Conservation (phyloP, 2,797 vertebrate genomes). For the Gila robusta region DNA sequence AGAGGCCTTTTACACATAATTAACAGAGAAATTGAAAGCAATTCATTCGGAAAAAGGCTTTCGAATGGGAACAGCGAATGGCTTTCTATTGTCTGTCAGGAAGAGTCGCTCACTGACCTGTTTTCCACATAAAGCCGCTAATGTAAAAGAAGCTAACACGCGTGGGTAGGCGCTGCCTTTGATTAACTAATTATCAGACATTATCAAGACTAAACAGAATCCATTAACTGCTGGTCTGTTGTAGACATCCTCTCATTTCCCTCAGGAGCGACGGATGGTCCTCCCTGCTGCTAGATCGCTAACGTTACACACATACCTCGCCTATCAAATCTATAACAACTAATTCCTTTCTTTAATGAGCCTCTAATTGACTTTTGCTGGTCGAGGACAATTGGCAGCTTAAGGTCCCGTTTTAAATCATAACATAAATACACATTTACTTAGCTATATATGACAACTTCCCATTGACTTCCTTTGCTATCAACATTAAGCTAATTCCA, state of each 20-base stretch:
- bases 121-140: slow-evolving; percentile 65
- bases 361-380: slow-evolving; percentile 78
- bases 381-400: slow-evolving; percentile 53
- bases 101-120: slow-evolving; percentile 59
- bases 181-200: slow-evolving; percentile 85
- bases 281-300: slow-evolving; percentile 57
- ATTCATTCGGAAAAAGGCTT: slow-evolving; percentile 19
- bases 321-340: slow-evolving; percentile 79
- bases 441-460: background rate
- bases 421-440: slow-evolving; percentile 27
- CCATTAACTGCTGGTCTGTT: slow-evolving; percentile 77
- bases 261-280: slow-evolving; percentile 60
- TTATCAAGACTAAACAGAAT: slow-evolving; percentile 85
- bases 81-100: slow-evolving; percentile 30
- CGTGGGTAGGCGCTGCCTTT: slow-evolving; percentile 75
- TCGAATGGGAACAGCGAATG: background rate
- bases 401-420: slow-evolving; percentile 64
- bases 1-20: slow-evolving; percentile 33
- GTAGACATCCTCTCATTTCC: slow-evolving; percentile 76
- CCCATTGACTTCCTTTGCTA: slow-evolving; percentile 5
- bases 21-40: slow-evolving; percentile 39
- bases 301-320: slow-evolving; percentile 68
- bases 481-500: background rate
- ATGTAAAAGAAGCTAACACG: slow-evolving; percentile 70
- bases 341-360: slow-evolving; percentile 80